Evolutionary conservation across 2,113 vertebrate species (phyloP).

Genomic region (Pica pica): DNA sequence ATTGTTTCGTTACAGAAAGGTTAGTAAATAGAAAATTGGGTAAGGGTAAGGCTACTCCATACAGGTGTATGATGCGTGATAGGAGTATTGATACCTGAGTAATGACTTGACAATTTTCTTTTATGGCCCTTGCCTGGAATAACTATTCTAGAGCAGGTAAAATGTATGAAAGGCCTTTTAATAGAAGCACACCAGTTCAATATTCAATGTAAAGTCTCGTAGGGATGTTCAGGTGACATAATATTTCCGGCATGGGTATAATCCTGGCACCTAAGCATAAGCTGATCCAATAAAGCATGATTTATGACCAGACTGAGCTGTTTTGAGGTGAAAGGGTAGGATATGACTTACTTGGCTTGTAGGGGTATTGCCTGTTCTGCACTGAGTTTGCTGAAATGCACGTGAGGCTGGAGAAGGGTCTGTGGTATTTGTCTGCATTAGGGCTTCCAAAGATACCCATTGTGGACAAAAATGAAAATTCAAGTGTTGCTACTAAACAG

Average conservation of each 20-base stretch:
- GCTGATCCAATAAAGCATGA: not conserved
- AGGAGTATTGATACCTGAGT: not conserved
- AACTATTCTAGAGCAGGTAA: not conserved
- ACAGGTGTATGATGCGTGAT: not conserved
- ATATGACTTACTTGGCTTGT: not conserved
- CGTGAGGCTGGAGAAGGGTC: not conserved
- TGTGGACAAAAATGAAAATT: not conserved
- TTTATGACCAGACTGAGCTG: not conserved
- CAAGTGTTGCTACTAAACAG: not conserved
- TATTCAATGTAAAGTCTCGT: not conserved
- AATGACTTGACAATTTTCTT: not conserved
- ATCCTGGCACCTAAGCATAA: not conserved
- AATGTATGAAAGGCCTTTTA: not conserved
- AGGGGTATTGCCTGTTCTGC: not conserved
- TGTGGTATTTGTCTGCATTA: not conserved
- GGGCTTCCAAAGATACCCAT: not conserved
- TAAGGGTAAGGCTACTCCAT: not conserved
- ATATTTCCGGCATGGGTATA: not conserved
- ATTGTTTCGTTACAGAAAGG: not conserved
- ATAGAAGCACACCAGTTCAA: not conserved
- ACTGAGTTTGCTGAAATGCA: not conserved
- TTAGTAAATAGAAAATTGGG: not conserved
- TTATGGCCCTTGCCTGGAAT: not conserved
- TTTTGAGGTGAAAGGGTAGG: not conserved
- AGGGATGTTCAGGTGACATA: not conserved